Conservation (phyloP, 1,140 invertebrate genomes). For the Polyergus mexicanus region DNA sequence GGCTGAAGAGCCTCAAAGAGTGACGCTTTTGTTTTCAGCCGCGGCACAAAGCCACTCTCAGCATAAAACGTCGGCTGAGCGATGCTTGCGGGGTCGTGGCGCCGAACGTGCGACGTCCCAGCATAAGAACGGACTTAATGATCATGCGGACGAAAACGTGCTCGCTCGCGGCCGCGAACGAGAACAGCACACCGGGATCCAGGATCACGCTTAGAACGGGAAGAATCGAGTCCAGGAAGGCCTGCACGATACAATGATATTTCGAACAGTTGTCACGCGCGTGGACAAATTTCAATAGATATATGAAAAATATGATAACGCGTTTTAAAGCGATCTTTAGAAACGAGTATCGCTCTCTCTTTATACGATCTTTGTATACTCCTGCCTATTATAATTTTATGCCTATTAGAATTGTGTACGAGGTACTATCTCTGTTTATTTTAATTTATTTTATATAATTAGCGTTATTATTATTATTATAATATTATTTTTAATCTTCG, state of each 20-base stretch:
- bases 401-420: not conserved
- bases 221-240: slow-evolving; percentile 73
- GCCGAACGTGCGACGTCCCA: slow-evolving; percentile 93
- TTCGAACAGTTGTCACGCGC: slow-evolving; percentile 4
- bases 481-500: not conserved
- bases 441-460: slow-evolving; percentile 7
- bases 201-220: slow-evolving; percentile 78
- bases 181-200: slow-evolving; percentile 81
- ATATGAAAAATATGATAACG: slow-evolving; percentile 43
- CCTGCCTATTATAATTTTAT: not conserved
- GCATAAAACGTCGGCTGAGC: slow-evolving; percentile 92
- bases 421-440: not conserved
- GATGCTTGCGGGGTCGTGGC: slow-evolving; percentile 95
- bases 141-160: slow-evolving; percentile 94
- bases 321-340: slow-evolving; percentile 66
- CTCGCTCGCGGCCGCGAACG: slow-evolving; percentile 88
- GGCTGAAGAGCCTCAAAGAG: slow-evolving; percentile 34
- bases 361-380: not conserved
- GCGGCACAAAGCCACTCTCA: slow-evolving; percentile 91
- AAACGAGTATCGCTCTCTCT: slow-evolving; percentile 6
- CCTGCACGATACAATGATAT: slow-evolving; percentile 82
- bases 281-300: slow-evolving; percentile 27
- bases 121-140: slow-evolving; percentile 94
- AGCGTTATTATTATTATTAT: not conserved
- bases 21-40: slow-evolving; percentile 86